Evolutionary conservation across 1,140 invertebrate species (phyloP), one percentile per base, ranked within the genome.

Genomic region (Orius insidiosus): DNA sequence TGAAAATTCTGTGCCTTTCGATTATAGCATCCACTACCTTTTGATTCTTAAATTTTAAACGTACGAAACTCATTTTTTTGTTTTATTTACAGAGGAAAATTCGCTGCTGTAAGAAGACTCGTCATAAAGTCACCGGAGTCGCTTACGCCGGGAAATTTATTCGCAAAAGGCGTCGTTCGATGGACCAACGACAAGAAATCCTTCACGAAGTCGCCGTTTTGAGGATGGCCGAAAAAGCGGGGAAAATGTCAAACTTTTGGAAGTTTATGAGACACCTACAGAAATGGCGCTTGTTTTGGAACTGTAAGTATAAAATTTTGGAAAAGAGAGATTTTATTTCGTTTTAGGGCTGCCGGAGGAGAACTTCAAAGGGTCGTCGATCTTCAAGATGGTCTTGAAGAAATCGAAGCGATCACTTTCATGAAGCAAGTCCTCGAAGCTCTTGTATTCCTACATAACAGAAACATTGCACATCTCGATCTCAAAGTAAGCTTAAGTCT

Each of bases 141-240:
- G 78, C 86, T 60, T 97, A 86, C 70, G 93, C 93, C 1, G 93
- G 90, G 49, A 98, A 98, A 68, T 93, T 88, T 66, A 85, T 97
- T 52, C 77, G 84, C 60, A 90, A 94, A 64, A 68, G 88, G 52
- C 74, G 89, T 57, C 75, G 83, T 51, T 80, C 78, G 18, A 74
- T 77, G 53, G 84, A 87, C 63, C 75, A 83, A 32, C 74, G 77
- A 54, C 76, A 78, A 55, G 85, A 89, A 63, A 87, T 87, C 44
- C 70, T 82, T 50, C 85, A 93, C 64, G 90, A 94, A 65, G 84
- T 90, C 50, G 84, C 86, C 40, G 87, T 94, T 56, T 72, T 94
- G 50, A 76, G 85, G 58, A 69, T 87, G 52, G 83, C 84, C 54
- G 70, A 92, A 10, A 11, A 34, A 16, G 38, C 45, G 62, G 72